Conservation (phyloP, 2,113 vertebrate genomes). For the Aspidoscelis tigris region DNA sequence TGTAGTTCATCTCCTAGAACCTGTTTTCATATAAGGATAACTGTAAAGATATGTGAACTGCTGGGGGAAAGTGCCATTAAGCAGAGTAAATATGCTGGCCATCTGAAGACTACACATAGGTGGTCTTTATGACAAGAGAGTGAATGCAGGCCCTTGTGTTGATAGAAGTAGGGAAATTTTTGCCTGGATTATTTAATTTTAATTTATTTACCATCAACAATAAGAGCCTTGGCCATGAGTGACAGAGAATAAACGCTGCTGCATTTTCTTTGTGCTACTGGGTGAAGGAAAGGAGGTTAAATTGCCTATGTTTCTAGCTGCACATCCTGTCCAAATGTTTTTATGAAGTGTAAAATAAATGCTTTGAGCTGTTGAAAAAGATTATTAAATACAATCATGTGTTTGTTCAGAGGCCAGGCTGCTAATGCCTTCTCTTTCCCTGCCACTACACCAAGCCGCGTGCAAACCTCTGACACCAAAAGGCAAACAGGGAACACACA, state of each 20-base stretch:
- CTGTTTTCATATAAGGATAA: background rate
- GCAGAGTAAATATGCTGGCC: background rate
- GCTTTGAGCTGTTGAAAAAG: background rate
- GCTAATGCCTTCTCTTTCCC: background rate
- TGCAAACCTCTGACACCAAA: background rate
- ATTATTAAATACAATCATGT: background rate
- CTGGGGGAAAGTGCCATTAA: background rate
- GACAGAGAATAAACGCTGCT: background rate
- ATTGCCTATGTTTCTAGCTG: background rate
- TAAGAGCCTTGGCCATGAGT: background rate
- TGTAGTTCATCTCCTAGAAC: background rate
- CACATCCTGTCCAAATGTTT: too few relatives aligned
- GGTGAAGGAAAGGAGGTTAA: background rate
- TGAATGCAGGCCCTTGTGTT: background rate
- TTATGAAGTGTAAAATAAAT: background rate
- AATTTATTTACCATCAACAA: background rate
- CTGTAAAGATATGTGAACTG: background rate
- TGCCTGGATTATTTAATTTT: background rate
- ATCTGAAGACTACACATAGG: background rate
- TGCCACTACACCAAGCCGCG: background rate
- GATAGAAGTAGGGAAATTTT: background rate
- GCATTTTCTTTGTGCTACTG: background rate
- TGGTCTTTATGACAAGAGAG: background rate
- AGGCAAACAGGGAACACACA: background rate
- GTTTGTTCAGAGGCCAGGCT: background rate